Percentiles rank a stretch among this genome's conserved stretches.
Evolutionary conservation across 2,113 vertebrate species (phyloP).

Genomic region (Cercopithecus mona): DNA sequence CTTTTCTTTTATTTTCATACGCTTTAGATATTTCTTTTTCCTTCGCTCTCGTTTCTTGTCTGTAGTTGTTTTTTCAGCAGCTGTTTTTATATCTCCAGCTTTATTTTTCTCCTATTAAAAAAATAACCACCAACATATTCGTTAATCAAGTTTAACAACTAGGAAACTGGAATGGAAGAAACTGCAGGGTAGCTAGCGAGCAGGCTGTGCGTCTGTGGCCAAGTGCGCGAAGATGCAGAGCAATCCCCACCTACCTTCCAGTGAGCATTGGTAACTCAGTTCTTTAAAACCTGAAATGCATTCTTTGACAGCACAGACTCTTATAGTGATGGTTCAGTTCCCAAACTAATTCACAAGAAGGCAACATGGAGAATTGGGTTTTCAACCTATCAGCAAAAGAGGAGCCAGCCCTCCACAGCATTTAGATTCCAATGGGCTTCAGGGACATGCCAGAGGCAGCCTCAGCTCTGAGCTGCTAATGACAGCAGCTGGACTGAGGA

Average conservation of each 20-base stretch:
- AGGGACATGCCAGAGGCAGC: not conserved
- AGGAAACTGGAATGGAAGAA: not conserved
- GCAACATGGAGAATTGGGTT: not conserved
- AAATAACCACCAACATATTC: not conserved
- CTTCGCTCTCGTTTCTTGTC: conserved; percentile 95
- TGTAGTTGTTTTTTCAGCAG: conserved; percentile 92
- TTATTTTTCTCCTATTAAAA: conserved; percentile 93
- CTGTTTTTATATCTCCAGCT: conserved; percentile 91
- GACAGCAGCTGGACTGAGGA: not conserved
- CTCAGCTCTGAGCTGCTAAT: not conserved
- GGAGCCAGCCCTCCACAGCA: not conserved
- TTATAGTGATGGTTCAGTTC: accelerated
- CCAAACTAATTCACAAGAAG: not conserved
- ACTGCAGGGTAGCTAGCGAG: accelerated
- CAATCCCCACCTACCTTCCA: not conserved
- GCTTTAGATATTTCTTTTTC: conserved; percentile 91
- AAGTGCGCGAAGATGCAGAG: not conserved
- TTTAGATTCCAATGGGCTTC: accelerated
- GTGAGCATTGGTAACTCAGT: not conserved
- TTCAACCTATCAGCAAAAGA: too few species aligned
- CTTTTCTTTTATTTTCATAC: conserved; percentile 87
- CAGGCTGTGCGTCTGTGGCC: accelerated
- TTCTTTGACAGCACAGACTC: not conserved
- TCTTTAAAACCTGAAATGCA: not conserved
- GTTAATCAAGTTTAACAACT: not conserved